Evolutionary conservation across 53 echinoderm and acorn worm species (phyloP).

Genomic region (Holothuria leucospilota): DNA sequence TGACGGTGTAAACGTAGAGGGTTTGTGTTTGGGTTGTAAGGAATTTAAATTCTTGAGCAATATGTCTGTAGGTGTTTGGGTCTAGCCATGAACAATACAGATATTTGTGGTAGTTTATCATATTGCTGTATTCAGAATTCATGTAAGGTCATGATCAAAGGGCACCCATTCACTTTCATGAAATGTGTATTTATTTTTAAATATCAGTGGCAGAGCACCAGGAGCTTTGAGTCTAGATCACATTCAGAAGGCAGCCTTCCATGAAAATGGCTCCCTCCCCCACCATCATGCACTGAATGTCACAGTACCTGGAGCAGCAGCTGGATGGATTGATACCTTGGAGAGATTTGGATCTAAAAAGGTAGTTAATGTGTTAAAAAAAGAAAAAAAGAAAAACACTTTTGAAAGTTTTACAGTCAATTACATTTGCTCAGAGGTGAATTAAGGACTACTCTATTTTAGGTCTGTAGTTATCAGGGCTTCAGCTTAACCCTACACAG

Average conservation of each 20-base stretch:
- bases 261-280: constrained; percentile 59
- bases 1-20: too few relatives aligned
- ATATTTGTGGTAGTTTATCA: too few relatives aligned
- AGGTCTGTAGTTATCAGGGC: too few relatives aligned
- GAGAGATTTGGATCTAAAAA: constrained; percentile 76
- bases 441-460: background rate
- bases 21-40: too few relatives aligned
- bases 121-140: too few relatives aligned
- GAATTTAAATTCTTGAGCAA: too few relatives aligned
- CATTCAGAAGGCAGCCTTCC: constrained; percentile 59
- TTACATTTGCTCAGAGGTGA: background rate
- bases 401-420: background rate
- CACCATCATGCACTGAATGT: constrained; percentile 71
- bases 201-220: constrained; percentile 75
- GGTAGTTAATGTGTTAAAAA: constrained; percentile 3
- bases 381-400: background rate
- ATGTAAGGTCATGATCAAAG: too few relatives aligned
- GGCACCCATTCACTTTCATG: too few relatives aligned
- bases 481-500: too few relatives aligned
- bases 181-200: background rate
- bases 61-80: too few relatives aligned
- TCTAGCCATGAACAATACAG: too few relatives aligned
- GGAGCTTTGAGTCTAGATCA: constrained; percentile 51
- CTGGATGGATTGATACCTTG: constrained; percentile 85
- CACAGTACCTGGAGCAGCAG: constrained; percentile 90